Base-by-base conservation (phyloP, 2,113 vertebrate genomes). In the Syngnathus typhle region DNA sequence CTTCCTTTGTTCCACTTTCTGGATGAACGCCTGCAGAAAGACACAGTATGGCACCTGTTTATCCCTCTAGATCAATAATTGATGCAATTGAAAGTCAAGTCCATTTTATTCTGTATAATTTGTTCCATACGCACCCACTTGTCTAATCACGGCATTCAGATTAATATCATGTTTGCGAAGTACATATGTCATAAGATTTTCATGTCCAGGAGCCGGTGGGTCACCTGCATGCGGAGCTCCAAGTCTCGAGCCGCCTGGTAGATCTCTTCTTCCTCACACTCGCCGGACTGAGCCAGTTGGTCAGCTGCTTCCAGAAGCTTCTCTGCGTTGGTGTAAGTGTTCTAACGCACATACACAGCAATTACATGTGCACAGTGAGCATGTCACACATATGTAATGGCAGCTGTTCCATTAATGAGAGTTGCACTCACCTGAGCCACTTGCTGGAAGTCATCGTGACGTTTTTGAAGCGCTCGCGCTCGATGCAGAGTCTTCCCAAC, bases 401-500 rank as follows among this genome's bases (percentile, higher is more conserved):
- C 3, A 44, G 23, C 11, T 4, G 2, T 44, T 21, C 23, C 19
- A 23, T 4, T 60, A n/a, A 32, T 5, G 44, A 47, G 43, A 51
- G 10, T 8, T 37, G 16, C 12, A n/a, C 18, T 27, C 84, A 98
- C 96, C 95, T 98, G 96, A 36, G 96, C 96, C 3, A 98, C 96
- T 85, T 98, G 95, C 91, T 98, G 96, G 84, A 98, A 98, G 87
- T 98, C 96, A 70, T 98, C 94, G 0, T 98, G 96, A 55, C 96
- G 93, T 82, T 98, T 98, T 89, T 98, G 96, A 82, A 98, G 91
- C 0, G 96, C 96, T 0, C 96, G 90, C 4, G 96, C 96, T 84
- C 96, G 91, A 77, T 98, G 95, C 3, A 98, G 87, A 27, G 94
- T 95, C 76, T 98, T 98, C 5, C 96, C 96, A 41, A 98, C 96